phyloP scores from a whole-genome alignment of 1,140 invertebrate genomes.

The Amyelois transitella region DNA sequence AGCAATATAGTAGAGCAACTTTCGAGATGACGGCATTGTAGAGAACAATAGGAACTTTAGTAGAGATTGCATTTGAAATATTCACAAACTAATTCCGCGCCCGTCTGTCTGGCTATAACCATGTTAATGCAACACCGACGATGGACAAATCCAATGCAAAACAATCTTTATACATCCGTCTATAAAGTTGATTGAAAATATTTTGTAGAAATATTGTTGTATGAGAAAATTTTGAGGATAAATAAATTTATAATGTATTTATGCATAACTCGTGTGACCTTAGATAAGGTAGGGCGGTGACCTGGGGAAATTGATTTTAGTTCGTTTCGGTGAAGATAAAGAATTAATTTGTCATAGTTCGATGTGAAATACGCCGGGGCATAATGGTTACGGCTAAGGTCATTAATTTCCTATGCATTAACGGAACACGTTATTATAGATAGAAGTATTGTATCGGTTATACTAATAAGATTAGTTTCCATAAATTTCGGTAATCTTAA shows the following conservation, averaged over 20 bases:
- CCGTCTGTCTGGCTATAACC: slow-evolving; percentile 37
- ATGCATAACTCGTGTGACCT: slow-evolving; percentile 38
- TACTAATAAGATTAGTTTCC: not conserved
- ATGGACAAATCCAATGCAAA: not conserved
- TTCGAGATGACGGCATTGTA: slow-evolving; percentile 4
- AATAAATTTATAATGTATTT: slow-evolving; percentile 34
- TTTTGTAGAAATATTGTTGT: slow-evolving; percentile 2
- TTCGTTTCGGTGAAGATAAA: not conserved
- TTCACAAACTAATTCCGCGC: slow-evolving; percentile 53
- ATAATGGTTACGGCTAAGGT: not conserved
- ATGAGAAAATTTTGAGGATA: slow-evolving; percentile 21
- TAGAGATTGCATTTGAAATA: slow-evolving; percentile 64
- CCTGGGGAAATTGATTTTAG: slow-evolving; percentile 36
- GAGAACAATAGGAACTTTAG: slow-evolving; percentile 56
- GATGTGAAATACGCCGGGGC: not conserved
- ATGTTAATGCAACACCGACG: slow-evolving; percentile 11
- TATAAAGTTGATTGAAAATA: not conserved
- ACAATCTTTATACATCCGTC: not conserved
- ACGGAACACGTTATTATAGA: not conserved
- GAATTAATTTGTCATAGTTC: slow-evolving; percentile 7
- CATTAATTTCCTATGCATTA: not conserved
- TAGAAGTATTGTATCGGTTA: not conserved
- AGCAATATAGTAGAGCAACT: slow-evolving; percentile 34
- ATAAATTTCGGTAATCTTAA: not conserved
- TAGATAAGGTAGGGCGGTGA: slow-evolving; percentile 18